Percentiles rank a stretch among this genome's conserved stretches.
phyloP scores from a whole-genome alignment of 2,888 invertebrate genomes.

The Axea sp. region DNA sequence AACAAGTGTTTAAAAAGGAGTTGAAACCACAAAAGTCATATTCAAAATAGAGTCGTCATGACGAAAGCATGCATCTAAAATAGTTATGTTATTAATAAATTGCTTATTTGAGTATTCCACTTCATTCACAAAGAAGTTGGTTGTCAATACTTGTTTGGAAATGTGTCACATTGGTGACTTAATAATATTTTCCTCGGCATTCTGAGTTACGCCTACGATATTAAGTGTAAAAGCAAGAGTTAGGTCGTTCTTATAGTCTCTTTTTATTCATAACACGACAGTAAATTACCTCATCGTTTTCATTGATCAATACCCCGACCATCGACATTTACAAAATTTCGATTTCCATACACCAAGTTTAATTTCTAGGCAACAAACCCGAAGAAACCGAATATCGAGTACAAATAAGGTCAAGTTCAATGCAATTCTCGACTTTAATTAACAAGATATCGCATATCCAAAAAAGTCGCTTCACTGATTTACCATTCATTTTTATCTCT shows the following conservation, averaged over 20 bases:
- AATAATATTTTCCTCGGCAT: constrained; percentile 53
- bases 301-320: constrained; percentile 29
- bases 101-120: constrained; percentile 45
- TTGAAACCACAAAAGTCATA: constrained; percentile 9
- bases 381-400: not conserved
- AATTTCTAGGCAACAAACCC: too few species aligned
- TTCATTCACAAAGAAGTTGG: constrained; percentile 57
- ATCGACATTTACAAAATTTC: too few species aligned
- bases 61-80: constrained; percentile 27
- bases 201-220: constrained; percentile 51
- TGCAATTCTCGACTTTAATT: constrained; percentile 10
- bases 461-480: constrained; percentile 10
- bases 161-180: constrained; percentile 55
- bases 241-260: constrained; percentile 37
- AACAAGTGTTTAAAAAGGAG: too few species aligned
- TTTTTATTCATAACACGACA: constrained; percentile 45
- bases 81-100: constrained; percentile 48
- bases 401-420: constrained; percentile 46
- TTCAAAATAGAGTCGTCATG: constrained; percentile 24
- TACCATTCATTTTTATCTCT: constrained; percentile 12
- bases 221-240: constrained; percentile 23
- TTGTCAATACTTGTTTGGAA: constrained; percentile 59
- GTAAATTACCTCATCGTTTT: constrained; percentile 34
- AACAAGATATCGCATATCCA: constrained; percentile 14
- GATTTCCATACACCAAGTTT: too few species aligned